Conservation (phyloP, 2,113 vertebrate species). For the Hipposideros armiger region DNA sequence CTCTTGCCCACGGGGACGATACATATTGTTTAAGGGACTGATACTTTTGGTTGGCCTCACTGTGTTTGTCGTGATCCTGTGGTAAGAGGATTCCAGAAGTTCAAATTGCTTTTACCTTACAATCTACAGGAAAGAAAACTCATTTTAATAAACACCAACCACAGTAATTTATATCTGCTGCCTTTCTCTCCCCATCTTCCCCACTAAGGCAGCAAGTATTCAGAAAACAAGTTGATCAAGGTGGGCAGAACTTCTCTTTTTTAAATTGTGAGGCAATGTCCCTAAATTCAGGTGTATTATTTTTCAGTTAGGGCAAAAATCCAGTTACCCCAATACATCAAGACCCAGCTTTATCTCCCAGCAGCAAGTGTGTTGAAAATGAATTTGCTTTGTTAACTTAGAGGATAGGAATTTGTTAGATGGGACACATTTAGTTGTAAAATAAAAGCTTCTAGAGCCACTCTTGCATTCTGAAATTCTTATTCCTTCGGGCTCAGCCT, state of each 20-base stretch:
- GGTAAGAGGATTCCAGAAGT: slow-evolving; percentile 34
- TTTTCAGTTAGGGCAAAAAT: slow-evolving; percentile 35
- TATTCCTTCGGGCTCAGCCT: neutral
- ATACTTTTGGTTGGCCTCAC: neutral
- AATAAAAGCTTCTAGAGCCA: slow-evolving; percentile 10
- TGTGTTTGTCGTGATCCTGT: slow-evolving; percentile 31
- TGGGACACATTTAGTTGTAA: neutral
- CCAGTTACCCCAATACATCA: neutral
- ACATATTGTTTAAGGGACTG: neutral
- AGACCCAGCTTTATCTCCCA: slow-evolving; percentile 18
- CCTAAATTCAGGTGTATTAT: slow-evolving; percentile 48
- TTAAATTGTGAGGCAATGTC: slow-evolving; percentile 45
- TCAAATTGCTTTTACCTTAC: slow-evolving; percentile 41
- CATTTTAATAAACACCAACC: slow-evolving; percentile 42
- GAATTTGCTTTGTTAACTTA: slow-evolving; percentile 46
- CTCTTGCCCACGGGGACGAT: neutral
- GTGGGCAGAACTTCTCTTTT: slow-evolving; percentile 1
- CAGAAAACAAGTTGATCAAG: slow-evolving; percentile 35
- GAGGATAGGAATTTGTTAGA: slow-evolving; percentile 35
- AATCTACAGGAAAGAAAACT: slow-evolving; percentile 61
- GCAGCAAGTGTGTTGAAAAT: slow-evolving; percentile 59
- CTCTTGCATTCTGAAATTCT: neutral
- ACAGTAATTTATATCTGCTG: slow-evolving; percentile 50
- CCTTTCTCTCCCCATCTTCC: neutral
- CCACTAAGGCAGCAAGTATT: slow-evolving; percentile 27